These are phyloP conservation scores for Tenebrio molitor DNA, from an alignment of 1,140 invertebrate genomes.

Conservation along the genomic window DNA sequence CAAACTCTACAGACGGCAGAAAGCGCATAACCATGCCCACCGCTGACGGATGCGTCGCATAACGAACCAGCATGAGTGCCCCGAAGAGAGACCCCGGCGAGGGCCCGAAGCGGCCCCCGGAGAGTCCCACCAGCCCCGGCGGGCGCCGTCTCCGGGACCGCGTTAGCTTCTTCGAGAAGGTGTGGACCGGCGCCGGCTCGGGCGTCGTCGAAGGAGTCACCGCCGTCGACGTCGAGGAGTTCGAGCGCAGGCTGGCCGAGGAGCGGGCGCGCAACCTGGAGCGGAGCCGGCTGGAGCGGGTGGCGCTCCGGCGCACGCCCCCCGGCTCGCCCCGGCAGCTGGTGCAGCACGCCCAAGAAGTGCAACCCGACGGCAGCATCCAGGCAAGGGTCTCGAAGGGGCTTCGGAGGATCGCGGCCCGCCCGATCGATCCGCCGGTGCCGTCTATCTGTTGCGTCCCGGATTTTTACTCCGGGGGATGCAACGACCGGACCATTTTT, in stretches of 20 bases:
- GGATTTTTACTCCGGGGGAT: no score
- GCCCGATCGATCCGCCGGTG: no score
- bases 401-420: no score
- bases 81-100: conserved; percentile 52
- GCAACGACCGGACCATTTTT: no score
- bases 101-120: conserved; percentile 55
- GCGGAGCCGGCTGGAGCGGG: conserved; percentile 71
- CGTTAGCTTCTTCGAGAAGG: conserved; percentile 83
- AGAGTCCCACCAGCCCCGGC: conserved; percentile 48
- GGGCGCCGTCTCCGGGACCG: conserved; percentile 74
- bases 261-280: conserved; percentile 67
- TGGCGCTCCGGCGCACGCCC: conserved; percentile 72
- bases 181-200: conserved; percentile 72
- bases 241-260: conserved; percentile 71
- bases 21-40: conserved; percentile 9
- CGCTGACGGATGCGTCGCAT: conserved; percentile 52
- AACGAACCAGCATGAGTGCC: conserved; percentile 21
- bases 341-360: conserved; percentile 56
- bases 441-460: no score
- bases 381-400: conserved; percentile 51
- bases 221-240: conserved; percentile 70
- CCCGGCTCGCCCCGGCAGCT: conserved; percentile 66
- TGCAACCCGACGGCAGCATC: conserved; percentile 56
- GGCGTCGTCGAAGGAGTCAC: conserved; percentile 64
- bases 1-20: conserved; percentile 13